Conservation (phyloP, 2,113 vertebrate genomes). For the Nannospalax galili region DNA sequence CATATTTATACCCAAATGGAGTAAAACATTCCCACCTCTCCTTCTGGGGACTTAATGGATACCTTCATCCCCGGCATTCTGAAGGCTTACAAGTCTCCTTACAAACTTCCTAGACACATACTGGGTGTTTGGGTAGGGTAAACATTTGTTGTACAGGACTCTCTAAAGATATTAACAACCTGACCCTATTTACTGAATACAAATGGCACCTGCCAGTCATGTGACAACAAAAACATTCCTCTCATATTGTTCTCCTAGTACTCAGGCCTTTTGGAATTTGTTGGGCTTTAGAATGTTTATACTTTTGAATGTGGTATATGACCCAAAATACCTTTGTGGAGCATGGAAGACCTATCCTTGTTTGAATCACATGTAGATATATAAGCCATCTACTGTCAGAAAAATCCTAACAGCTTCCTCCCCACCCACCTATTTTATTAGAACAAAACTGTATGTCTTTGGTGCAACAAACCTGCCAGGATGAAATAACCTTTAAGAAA, state of each 20-base stretch:
- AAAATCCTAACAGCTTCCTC: conserved; percentile 25
- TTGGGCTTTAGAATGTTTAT: neutral
- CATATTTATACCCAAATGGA: neutral
- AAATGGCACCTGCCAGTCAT: neutral
- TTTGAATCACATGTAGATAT: conserved; percentile 4
- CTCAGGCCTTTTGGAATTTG: neutral
- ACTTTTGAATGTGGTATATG: conserved; percentile 36
- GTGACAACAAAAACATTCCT: neutral
- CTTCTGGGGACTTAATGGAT: neutral
- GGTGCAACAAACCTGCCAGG: neutral
- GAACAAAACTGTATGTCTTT: neutral
- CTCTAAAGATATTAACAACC: neutral
- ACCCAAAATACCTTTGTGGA: neutral
- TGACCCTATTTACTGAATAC: neutral
- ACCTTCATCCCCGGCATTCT: neutral
- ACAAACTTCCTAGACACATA: neutral
- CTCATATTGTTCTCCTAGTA: neutral
- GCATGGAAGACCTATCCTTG: neutral
- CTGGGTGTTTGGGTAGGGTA: neutral
- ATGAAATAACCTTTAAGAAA: neutral
- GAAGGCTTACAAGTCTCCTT: neutral
- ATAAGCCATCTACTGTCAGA: neutral
- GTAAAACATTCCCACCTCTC: conserved; percentile 3
- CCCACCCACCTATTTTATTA: neutral
- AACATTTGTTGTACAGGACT: neutral